Conservation (phyloP, 2,888 invertebrate species). For the Therioaphis trifolii region DNA sequence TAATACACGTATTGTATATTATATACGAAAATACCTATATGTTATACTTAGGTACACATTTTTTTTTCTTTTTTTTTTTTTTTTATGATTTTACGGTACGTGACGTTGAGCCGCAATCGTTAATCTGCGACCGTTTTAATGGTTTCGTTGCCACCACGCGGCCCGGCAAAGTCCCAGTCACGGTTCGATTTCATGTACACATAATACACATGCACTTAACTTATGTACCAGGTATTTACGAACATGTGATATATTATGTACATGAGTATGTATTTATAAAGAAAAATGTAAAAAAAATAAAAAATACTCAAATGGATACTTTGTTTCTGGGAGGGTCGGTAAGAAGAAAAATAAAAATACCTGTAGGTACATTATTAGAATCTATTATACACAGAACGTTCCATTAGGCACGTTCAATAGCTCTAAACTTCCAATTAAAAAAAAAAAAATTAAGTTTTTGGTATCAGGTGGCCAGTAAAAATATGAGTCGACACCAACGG, state of each 20-base stretch:
- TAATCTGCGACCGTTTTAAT: slow-evolving; percentile 61
- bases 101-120: slow-evolving; percentile 56
- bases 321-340: too few species aligned
- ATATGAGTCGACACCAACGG: too few species aligned
- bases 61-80: not conserved
- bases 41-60: too few species aligned
- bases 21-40: not conserved
- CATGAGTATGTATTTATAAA: not conserved
- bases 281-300: too few species aligned
- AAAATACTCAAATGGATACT: too few species aligned
- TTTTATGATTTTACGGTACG: slow-evolving; percentile 62
- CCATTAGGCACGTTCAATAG: too few species aligned
- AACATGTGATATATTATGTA: not conserved
- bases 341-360: too few species aligned
- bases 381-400: too few species aligned
- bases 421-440: too few species aligned
- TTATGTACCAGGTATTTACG: not conserved
- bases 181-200: slow-evolving; percentile 48
- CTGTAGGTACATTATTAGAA: too few species aligned
- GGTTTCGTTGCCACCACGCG: slow-evolving; percentile 50
- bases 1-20: slow-evolving; percentile 52
- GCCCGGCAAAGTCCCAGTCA: slow-evolving; percentile 48
- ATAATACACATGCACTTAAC: not conserved
- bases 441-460: too few species aligned
- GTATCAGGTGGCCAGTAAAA: too few species aligned